Percentiles rank a stretch among this genome's conserved stretches.
These are phyloP conservation scores for Ataeniobius toweri DNA, from an alignment of 2,797 vertebrate genomes.

Conservation along the genomic window DNA sequence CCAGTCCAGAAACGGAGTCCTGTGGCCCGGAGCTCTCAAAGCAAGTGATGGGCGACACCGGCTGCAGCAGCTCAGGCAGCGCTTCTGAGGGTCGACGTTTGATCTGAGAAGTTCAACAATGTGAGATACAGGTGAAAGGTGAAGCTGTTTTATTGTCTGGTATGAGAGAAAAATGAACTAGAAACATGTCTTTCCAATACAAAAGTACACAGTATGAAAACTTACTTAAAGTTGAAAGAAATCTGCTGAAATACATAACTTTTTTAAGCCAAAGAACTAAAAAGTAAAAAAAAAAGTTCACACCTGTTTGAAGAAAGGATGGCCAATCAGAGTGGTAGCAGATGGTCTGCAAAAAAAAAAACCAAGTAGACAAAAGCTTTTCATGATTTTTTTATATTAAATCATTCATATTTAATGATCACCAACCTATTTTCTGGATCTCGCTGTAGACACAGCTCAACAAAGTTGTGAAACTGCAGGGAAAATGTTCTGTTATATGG, in stretches of 20 bases:
- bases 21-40: conserved; percentile 81
- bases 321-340: conserved; percentile 86
- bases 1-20: conserved; percentile 83
- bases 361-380: not conserved
- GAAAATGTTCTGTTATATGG: conserved; percentile 96
- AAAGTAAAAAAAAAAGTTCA: not conserved
- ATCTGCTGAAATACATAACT: not conserved
- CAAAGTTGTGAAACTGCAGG: conserved; percentile 91
- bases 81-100: conserved; percentile 91
- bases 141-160: not conserved
- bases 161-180: not conserved
- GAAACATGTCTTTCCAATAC: not conserved
- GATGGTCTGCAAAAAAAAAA: conserved; percentile 83
- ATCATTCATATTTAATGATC: no score
- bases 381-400: not conserved
- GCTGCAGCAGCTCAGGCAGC: conserved; percentile 90
- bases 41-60: conserved; percentile 87
- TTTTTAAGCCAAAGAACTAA: not conserved
- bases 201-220: not conserved
- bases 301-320: conserved; percentile 99
- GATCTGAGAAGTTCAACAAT: conserved; percentile 80
- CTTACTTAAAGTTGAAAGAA: not conserved
- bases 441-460: conserved; percentile 95
- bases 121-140: not conserved
- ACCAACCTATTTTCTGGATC: conserved; percentile 89